Conservation (phyloP, 2,113 vertebrate species). For the Alosa alosa region DNA sequence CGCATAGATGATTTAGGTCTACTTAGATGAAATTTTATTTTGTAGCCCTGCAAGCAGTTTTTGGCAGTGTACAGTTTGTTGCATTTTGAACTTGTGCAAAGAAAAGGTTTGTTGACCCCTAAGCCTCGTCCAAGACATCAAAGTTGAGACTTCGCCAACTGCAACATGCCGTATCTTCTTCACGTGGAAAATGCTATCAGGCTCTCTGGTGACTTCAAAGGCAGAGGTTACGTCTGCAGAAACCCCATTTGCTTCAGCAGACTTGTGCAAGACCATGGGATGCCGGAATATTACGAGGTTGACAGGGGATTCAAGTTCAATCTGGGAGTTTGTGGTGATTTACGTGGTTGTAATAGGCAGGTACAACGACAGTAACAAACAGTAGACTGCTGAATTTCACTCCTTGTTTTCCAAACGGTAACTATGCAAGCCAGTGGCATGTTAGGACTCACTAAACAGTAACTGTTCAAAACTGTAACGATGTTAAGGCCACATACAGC, state of each 20-base stretch:
- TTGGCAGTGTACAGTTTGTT: not conserved
- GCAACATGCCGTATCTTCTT: slow-evolving; percentile 28
- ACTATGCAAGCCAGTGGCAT: not conserved
- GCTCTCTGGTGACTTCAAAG: slow-evolving; percentile 48
- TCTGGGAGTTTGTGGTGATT: not conserved
- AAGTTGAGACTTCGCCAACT: slow-evolving; percentile 35
- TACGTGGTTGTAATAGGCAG: not conserved
- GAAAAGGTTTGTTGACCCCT: slow-evolving; percentile 29
- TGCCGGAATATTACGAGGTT: not conserved
- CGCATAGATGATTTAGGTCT: not conserved
- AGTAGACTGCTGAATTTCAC: not conserved
- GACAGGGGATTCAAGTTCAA: not conserved
- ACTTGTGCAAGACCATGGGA: not conserved
- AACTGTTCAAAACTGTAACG: no score
- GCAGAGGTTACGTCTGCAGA: slow-evolving; percentile 44
- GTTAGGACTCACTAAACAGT: not conserved
- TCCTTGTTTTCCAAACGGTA: not conserved
- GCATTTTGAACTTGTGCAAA: slow-evolving; percentile 16
- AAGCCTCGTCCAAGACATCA: slow-evolving; percentile 45
- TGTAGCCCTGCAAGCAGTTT: not conserved
- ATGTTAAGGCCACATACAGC: no score
- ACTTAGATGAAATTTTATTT: not conserved
- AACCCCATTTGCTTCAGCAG: slow-evolving; percentile 24
- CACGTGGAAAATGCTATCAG: slow-evolving; percentile 31
- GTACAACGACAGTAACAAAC: not conserved